phyloP scores from a whole-genome alignment of 2,888 invertebrate genomes.

The Cheilosia impressa region DNA sequence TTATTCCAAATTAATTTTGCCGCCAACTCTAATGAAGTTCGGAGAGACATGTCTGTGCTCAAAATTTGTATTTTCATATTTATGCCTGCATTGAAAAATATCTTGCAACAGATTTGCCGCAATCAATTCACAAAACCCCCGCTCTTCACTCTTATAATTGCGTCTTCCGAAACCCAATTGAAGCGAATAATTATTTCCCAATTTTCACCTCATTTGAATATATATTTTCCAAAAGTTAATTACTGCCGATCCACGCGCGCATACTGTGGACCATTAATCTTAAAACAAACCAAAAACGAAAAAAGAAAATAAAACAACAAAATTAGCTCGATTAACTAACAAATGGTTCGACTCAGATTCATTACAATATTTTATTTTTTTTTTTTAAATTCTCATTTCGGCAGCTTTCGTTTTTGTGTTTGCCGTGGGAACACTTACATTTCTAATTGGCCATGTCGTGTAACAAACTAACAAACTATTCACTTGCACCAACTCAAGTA shows the following conservation, averaged over 20 bases:
- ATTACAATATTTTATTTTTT: background rate
- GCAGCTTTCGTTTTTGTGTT: background rate
- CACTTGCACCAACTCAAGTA: background rate
- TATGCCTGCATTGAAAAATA: too few species aligned
- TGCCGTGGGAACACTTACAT: background rate
- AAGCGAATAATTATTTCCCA: background rate
- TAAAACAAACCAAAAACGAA: background rate
- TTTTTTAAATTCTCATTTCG: background rate
- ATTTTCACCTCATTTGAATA: slow-evolving; percentile 6
- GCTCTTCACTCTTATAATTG: too few species aligned
- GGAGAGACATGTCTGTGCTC: too few species aligned
- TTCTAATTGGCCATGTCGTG: background rate
- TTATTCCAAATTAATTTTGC: too few species aligned
- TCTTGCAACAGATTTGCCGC: too few species aligned
- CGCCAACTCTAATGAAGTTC: too few species aligned
- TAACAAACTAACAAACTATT: background rate
- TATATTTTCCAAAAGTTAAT: slow-evolving; percentile 1
- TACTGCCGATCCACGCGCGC: background rate
- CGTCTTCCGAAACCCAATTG: background rate
- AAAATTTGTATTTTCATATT: too few species aligned
- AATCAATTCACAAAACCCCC: too few species aligned
- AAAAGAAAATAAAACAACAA: background rate
- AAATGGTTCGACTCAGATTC: background rate
- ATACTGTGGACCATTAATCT: background rate
- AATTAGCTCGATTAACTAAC: slow-evolving; percentile 2